Evolutionary conservation across 2,888 invertebrate species (phyloP).

Genomic region (Amiota minor): DNA sequence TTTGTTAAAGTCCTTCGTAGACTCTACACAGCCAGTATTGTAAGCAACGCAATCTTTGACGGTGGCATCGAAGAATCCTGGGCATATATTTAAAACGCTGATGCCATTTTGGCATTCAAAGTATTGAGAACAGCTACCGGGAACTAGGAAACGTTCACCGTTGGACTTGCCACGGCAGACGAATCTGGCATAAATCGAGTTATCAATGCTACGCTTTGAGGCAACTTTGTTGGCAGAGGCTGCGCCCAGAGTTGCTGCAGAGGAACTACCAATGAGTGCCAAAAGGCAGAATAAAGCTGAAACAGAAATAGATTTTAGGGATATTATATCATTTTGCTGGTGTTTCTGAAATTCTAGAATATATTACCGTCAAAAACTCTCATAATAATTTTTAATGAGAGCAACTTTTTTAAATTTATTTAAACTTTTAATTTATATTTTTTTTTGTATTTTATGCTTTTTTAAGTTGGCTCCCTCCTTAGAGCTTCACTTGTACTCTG

Average conservation of each 20-base stretch:
- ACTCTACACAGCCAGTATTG: conserved; percentile 60
- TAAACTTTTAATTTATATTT: background rate
- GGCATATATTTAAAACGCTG: conserved; percentile 52
- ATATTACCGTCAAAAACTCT: conserved; percentile 5
- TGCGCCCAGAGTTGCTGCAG: conserved; percentile 52
- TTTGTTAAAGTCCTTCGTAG: background rate
- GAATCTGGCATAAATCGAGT: conserved; percentile 58
- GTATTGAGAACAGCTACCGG: conserved; percentile 68
- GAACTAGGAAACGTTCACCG: conserved; percentile 65
- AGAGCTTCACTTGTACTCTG: conserved; percentile 20
- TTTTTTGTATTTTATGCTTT: background rate
- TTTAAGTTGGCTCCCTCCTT: background rate
- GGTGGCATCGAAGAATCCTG: conserved; percentile 57
- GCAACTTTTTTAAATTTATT: background rate
- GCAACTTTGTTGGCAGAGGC: background rate
- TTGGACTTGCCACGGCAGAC: conserved; percentile 60
- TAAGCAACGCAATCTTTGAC: conserved; percentile 56
- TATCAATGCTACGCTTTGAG: conserved; percentile 49
- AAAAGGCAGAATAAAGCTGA: conserved; percentile 43
- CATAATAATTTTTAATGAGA: background rate
- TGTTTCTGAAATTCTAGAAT: background rate
- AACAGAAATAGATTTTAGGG: conserved; percentile 6
- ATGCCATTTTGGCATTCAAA: conserved; percentile 62
- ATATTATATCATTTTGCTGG: conserved; percentile 11
- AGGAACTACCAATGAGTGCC: conserved; percentile 39